phyloP scores from a whole-genome alignment of 2,888 invertebrate species.

The Malacosoma neustria region DNA sequence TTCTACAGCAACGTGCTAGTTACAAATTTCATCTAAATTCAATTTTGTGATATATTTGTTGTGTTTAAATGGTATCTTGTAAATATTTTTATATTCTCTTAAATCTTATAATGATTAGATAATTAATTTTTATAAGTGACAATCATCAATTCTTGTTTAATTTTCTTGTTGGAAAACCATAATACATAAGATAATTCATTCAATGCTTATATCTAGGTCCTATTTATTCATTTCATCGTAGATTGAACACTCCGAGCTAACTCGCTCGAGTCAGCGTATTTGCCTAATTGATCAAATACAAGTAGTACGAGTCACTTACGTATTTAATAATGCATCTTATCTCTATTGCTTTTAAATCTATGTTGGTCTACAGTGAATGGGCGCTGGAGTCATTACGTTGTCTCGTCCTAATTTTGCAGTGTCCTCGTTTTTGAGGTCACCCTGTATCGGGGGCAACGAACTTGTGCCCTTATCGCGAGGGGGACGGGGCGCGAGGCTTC shows the following conservation, averaged over 20 bases:
- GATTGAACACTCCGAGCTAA: constrained; percentile 58
- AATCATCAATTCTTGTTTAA: no score
- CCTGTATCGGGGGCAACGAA: constrained; percentile 75
- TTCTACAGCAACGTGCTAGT: no score
- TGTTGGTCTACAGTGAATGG: constrained; percentile 34
- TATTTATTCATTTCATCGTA: constrained; percentile 28
- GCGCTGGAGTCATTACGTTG: constrained; percentile 69
- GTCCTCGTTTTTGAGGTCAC: constrained; percentile 84
- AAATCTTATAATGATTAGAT: no score
- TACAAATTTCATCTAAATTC: no score
- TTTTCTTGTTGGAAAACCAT: no score
- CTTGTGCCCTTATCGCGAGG: constrained; percentile 71
- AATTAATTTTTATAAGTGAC: no score
- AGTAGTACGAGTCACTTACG: constrained; percentile 45
- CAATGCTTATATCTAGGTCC: no score
- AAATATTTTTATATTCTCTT: no score
- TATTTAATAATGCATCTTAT: constrained; percentile 30
- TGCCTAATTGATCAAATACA: constrained; percentile 74
- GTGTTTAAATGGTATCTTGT: no score
- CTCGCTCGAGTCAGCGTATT: constrained; percentile 69
- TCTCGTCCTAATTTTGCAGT: constrained; percentile 77
- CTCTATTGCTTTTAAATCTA: constrained; percentile 27
- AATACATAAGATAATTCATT: no score
- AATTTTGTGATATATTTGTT: no score
- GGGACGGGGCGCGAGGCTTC: constrained; percentile 33